Conservation (phyloP, 30 jellyfish, hydroid and myxozoan genomes). For the Hydra vulgaris region DNA sequence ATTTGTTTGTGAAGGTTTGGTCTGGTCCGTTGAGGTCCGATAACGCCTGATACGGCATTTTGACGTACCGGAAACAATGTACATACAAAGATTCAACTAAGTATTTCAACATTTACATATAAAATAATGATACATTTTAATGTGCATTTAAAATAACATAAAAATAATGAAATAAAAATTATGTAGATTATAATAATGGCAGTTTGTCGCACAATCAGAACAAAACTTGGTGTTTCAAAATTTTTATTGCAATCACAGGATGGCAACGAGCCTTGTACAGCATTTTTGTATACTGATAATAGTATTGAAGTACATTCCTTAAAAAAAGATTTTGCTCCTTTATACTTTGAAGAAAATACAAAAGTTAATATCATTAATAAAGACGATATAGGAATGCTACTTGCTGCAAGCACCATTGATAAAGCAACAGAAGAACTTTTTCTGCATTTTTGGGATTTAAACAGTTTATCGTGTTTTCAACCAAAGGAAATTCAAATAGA, state of each 20-base stretch:
- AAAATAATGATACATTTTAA: no score
- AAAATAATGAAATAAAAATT: not conserved
- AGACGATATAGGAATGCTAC: conserved; percentile 31
- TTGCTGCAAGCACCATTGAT: conserved; percentile 50
- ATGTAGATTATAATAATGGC: conserved; percentile 38
- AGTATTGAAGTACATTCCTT: conserved; percentile 61
- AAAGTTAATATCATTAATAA: conserved; percentile 25
- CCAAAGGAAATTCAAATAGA: conserved; percentile 59
- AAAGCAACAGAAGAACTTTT: conserved; percentile 10
- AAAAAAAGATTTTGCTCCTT: conserved; percentile 72
- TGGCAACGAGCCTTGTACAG: conserved; percentile 50
- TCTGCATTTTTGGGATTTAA: conserved; percentile 51
- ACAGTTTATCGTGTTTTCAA: conserved; percentile 46
- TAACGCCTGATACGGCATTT: no score
- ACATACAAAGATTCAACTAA: no score
- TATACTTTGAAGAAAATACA: conserved; percentile 57
- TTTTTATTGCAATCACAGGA: conserved; percentile 46
- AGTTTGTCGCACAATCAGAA: conserved; percentile 37
- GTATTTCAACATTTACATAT: no score
- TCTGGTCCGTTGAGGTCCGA: no score
- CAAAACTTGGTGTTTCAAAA: conserved; percentile 40
- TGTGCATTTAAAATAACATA: no score
- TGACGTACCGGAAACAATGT: no score
- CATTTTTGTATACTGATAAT: conserved; percentile 45
- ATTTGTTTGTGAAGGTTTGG: no score